These are phyloP conservation scores for Erithacus rubecula DNA, from an alignment of 2,797 vertebrate genomes.

Conservation along the genomic window DNA sequence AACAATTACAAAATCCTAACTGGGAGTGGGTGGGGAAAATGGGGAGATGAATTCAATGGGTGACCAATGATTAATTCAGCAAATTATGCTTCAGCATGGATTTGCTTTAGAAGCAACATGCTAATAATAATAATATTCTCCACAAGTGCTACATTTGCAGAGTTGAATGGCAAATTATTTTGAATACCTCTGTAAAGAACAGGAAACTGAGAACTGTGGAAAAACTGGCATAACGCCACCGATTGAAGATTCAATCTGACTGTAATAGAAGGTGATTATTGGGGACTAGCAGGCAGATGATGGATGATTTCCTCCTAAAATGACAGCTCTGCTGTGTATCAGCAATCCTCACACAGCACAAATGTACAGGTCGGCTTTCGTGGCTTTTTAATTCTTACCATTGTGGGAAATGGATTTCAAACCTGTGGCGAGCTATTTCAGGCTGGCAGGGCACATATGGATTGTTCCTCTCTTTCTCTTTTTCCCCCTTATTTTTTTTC, in stretches of 20 bases:
- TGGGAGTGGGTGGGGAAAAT: background rate
- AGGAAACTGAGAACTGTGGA: slow-evolving; percentile 75
- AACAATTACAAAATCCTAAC: background rate
- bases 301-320: slow-evolving; percentile 81
- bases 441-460: slow-evolving; percentile 34
- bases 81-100: background rate
- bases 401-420: slow-evolving; percentile 64
- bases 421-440: slow-evolving; percentile 44
- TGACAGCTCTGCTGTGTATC: slow-evolving; percentile 73
- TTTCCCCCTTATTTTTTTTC: fast-evolving
- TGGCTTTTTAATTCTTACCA: slow-evolving; percentile 69
- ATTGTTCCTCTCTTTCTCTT: background rate
- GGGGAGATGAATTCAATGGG: background rate
- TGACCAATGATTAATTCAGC: slow-evolving; percentile 38
- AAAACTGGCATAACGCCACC: slow-evolving; percentile 74
- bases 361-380: slow-evolving; percentile 58
- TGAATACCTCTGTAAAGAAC: slow-evolving; percentile 76
- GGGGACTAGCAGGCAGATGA: slow-evolving; percentile 79
- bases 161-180: slow-evolving; percentile 76
- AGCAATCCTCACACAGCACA: slow-evolving; percentile 50
- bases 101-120: slow-evolving; percentile 58
- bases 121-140: slow-evolving; percentile 74
- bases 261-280: slow-evolving; percentile 81
- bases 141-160: slow-evolving; percentile 67
- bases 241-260: slow-evolving; percentile 79